phyloP scores from a whole-genome alignment of 2,797 vertebrate genomes.

The Spondyliosoma cantharus region DNA sequence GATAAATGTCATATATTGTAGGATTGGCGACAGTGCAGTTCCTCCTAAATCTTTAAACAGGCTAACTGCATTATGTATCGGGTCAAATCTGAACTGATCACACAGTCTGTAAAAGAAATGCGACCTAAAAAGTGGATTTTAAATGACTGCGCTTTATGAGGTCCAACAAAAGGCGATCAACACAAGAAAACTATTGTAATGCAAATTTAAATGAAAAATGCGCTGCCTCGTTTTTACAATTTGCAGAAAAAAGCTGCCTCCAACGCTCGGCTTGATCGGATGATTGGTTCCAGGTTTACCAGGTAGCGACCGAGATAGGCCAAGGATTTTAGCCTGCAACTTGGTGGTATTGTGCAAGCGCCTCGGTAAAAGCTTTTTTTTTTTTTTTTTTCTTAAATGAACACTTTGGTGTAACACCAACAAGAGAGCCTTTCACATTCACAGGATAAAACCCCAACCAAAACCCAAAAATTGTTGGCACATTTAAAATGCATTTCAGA shows the following conservation, averaged over 20 bases:
- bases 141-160: background rate
- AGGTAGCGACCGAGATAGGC: conserved; percentile 29
- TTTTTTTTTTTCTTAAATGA: conserved; percentile 23
- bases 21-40: background rate
- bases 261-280: conserved; percentile 69
- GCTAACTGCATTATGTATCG: background rate
- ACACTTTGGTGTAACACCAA: conserved; percentile 21
- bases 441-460: conserved; percentile 3
- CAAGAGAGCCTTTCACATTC: conserved; percentile 7
- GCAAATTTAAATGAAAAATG: conserved; percentile 41
- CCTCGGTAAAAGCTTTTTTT: conserved; percentile 18
- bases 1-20: too few relatives aligned
- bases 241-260: conserved; percentile 55
- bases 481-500: conserved; percentile 11
- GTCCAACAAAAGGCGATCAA: conserved; percentile 3
- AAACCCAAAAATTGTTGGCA: background rate
- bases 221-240: conserved; percentile 60
- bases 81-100: background rate
- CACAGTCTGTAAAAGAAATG: background rate
- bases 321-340: conserved; percentile 42
- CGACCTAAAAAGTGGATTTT: background rate
- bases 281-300: conserved; percentile 66
- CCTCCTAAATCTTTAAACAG: background rate
- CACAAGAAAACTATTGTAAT: conserved; percentile 4
- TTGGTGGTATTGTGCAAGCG: conserved; percentile 38